These are phyloP conservation scores for Probaryconus sp. DNA, from an alignment of 1,140 invertebrate species.

Conservation along the genomic window DNA sequence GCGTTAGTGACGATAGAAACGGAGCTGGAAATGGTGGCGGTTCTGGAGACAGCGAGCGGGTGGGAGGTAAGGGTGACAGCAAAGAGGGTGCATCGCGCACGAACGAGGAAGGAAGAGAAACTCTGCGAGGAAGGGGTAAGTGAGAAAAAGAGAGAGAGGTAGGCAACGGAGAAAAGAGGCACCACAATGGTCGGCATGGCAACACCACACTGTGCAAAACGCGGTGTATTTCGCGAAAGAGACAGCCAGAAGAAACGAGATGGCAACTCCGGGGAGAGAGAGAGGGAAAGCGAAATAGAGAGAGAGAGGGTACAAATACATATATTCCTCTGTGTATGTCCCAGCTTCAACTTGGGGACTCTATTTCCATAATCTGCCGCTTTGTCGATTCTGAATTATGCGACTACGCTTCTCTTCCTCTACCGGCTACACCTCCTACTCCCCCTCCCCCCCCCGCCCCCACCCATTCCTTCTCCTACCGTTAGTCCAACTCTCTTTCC, in stretches of 20 bases:
- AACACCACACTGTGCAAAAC: slow-evolving; percentile 70
- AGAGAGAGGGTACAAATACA: slow-evolving; percentile 26
- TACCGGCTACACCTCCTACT: slow-evolving; percentile 34
- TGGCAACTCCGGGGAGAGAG: slow-evolving; percentile 14
- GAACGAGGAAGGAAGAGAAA: background rate
- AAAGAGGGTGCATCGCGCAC: background rate
- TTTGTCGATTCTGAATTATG: slow-evolving; percentile 79
- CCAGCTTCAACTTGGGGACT: slow-evolving; percentile 67
- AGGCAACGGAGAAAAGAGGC: slow-evolving; percentile 58
- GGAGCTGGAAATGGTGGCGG: slow-evolving; percentile 35
- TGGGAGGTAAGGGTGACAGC: slow-evolving; percentile 28
- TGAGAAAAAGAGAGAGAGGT: slow-evolving; percentile 18
- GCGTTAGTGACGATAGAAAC: slow-evolving; percentile 22
- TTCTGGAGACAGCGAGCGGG: slow-evolving; percentile 16
- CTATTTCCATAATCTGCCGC: slow-evolving; percentile 78
- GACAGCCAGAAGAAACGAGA: slow-evolving; percentile 29
- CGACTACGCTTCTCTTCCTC: slow-evolving; percentile 72
- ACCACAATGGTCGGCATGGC: slow-evolving; percentile 73
- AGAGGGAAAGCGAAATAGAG: slow-evolving; percentile 20
- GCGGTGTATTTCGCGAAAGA: slow-evolving; percentile 40
- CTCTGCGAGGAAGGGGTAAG: slow-evolving; percentile 7
- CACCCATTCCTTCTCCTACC: slow-evolving; percentile 12
- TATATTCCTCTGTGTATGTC: slow-evolving; percentile 10
- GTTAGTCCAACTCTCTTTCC: background rate
- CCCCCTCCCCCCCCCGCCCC: slow-evolving; percentile 19